A percentile compares a stretch with the other conserved stretches of the same genome.
Conservation (phyloP, 2,888 invertebrate species). For the Eulithis testata region DNA sequence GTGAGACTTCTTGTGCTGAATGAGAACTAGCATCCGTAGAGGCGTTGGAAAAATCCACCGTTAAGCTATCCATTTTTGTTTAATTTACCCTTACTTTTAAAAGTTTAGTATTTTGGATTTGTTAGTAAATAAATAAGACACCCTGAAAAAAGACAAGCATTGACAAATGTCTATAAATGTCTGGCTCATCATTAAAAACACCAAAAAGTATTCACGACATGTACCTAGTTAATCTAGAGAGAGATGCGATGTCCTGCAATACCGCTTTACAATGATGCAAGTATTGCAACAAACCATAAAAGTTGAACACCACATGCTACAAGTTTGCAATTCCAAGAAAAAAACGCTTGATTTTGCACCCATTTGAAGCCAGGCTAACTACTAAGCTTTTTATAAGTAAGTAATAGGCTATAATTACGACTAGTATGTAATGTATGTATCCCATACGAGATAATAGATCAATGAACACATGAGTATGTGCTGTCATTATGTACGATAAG, state of each 20-base stretch:
- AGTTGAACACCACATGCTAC: neutral
- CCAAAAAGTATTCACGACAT: neutral
- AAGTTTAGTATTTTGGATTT: neutral
- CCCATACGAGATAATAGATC: too few relatives aligned
- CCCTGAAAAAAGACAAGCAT: neutral
- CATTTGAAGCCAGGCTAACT: conserved; percentile 4
- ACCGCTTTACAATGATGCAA: neutral
- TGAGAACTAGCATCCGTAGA: conserved; percentile 28
- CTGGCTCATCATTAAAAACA: neutral
- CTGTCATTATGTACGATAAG: conserved; percentile 18
- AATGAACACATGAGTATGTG: conserved; percentile 4
- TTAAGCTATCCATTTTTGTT: conserved; percentile 13
- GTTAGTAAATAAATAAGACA: conserved; percentile 6
- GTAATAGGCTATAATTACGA: conserved; percentile 21
- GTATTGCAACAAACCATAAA: neutral
- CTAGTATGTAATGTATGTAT: neutral
- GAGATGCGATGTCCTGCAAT: neutral
- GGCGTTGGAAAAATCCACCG: conserved; percentile 13
- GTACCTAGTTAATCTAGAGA: neutral
- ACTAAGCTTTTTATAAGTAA: conserved; percentile 18
- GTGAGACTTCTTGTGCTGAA: conserved; percentile 22
- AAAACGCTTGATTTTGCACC: conserved; percentile 12
- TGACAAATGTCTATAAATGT: neutral
- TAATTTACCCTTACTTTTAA: neutral
- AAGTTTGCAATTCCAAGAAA: neutral